Evolutionary conservation across 2,797 vertebrate genomes (phyloP), one percentile per base, ranked within the genome.

Genomic region (Eospalax fontanierii): DNA sequence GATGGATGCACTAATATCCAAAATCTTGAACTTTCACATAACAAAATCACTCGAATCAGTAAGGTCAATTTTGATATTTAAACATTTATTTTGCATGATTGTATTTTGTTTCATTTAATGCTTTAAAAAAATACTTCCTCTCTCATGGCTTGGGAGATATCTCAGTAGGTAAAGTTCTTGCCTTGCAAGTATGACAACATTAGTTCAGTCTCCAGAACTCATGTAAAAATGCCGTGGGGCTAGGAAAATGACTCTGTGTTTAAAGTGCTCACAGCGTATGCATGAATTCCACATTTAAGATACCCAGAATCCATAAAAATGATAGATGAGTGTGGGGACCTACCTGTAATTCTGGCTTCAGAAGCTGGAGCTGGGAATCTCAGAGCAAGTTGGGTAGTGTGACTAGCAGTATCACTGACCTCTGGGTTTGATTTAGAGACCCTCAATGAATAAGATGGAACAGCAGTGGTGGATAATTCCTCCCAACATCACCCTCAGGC

Each of bases 21-120:
- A 18, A 97, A 98, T 91, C 99, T 99, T 83, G 99, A 99, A 95
- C 97, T 99, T 78, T 99, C 99, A 2, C 97, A 99, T 97, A 99
- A 99, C 96, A 99, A 97, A 97, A 99, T 99, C 97, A 99, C 99
- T 54, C 99, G 99, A 97, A 99, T 99, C 76, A 99, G 99, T 99
- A 98, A 99, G 99, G 95, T 91, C 71, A 90, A 46, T 96, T 95
- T 90, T 2, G 92, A 88, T 95, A 10, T 97, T 35, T 85, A 93
- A 76, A 54, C 12, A 91, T 95, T 75, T 22, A 87, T 89, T 95
- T 95, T 70, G n/a, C 46, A 40, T 21, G 5, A 63, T 89, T 87
- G 2, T 87, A 26, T 85, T 75, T 92, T 87, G 22, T 85, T 89
- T 93, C 5, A 84, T 76, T 91, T 88, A 50, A 5, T 94, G 3